Evolutionary conservation across 2,888 invertebrate species (phyloP).

Genomic region (Leptopterna dolabrata): DNA sequence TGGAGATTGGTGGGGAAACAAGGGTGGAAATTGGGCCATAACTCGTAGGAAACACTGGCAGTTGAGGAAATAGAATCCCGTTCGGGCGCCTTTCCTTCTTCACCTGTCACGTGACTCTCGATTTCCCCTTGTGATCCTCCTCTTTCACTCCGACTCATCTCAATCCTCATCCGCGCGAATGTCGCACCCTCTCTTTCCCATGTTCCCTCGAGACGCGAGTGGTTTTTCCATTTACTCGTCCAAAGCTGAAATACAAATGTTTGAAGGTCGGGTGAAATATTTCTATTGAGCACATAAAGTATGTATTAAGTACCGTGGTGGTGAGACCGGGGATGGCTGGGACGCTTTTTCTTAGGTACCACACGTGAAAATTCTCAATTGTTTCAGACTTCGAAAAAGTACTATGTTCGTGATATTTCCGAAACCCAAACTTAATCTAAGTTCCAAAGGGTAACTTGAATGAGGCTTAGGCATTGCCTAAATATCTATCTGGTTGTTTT

Average conservation of each 20-base stretch:
- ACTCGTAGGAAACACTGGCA: slow-evolving; percentile 58
- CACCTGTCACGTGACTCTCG: slow-evolving; percentile 52
- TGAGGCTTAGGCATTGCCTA: no score
- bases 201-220: not conserved
- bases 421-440: no score
- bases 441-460: no score
- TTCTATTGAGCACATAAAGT: no score
- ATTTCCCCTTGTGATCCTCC: not conserved
- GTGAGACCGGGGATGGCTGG: no score
- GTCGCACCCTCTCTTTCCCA: not conserved
- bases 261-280: not conserved
- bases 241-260: not conserved
- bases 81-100: slow-evolving; percentile 34
- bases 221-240: not conserved
- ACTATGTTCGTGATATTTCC: no score
- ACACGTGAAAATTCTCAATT: no score
- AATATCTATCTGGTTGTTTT: no score
- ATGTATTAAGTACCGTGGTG: no score
- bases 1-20: slow-evolving; percentile 25
- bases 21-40: slow-evolving; percentile 57
- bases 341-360: no score
- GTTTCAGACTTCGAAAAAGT: no score
- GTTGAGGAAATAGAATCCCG: slow-evolving; percentile 58
- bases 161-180: slow-evolving; percentile 22
- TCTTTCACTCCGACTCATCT: slow-evolving; percentile 21